phyloP scores from a whole-genome alignment of 2,888 invertebrate genomes.

The Chrysomela aeneicollis region DNA sequence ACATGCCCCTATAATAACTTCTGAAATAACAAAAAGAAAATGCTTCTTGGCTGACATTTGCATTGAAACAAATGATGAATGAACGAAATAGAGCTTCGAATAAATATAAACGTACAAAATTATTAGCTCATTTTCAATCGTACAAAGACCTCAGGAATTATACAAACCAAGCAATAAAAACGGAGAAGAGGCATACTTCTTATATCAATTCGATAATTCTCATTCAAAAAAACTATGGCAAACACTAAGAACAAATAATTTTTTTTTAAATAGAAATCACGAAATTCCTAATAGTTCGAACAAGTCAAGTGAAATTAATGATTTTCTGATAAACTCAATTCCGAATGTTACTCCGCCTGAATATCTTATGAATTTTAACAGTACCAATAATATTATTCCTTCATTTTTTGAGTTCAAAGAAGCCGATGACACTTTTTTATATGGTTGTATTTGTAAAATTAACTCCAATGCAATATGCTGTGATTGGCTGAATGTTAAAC shows the following conservation, averaged over 20 bases:
- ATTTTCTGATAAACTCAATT: background rate
- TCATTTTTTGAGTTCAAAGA: conserved; percentile 1
- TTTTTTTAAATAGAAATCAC: conserved; percentile 1
- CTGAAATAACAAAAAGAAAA: too few relatives aligned
- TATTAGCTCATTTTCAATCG: background rate
- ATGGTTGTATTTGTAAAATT: background rate
- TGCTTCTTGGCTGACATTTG: conserved; percentile 14
- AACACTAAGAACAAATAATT: conserved; percentile 10
- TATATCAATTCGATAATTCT: conserved; percentile 9
- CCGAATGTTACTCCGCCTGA: background rate
- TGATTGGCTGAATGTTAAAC: conserved; percentile 5
- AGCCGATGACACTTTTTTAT: background rate
- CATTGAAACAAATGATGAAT: background rate
- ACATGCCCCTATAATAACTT: too few relatives aligned
- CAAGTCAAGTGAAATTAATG: conserved; percentile 11
- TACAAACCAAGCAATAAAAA: conserved; percentile 16
- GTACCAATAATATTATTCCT: background rate
- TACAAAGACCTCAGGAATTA: background rate
- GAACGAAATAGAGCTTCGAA: background rate
- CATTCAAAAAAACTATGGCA: conserved; percentile 8
- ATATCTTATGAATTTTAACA: conserved; percentile 1
- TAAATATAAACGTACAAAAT: conserved; percentile 4
- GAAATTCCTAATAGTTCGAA: conserved; percentile 7
- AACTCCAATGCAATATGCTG: conserved; percentile 6
- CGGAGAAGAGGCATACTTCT: conserved; percentile 12